Evolutionary conservation across 1,140 invertebrate genomes (phyloP).

Genomic region (Agrypnia vestita): DNA sequence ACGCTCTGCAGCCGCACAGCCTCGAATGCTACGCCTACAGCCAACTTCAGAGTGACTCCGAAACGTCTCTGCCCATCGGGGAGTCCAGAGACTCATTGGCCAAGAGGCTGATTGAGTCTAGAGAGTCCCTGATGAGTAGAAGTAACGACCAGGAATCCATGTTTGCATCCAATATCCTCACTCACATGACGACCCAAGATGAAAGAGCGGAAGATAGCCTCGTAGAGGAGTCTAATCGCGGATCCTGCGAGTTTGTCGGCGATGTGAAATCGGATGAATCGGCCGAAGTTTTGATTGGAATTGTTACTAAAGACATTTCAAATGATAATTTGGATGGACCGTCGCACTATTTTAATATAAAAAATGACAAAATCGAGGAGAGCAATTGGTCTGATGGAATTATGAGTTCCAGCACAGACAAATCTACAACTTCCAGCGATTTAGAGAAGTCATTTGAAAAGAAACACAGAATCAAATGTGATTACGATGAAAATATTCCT

Average conservation of each 20-base stretch:
- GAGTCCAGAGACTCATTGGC: conserved; percentile 57
- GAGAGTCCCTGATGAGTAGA: conserved; percentile 53
- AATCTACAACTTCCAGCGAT: conserved; percentile 28
- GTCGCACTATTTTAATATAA: not conserved
- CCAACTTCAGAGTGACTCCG: conserved; percentile 57
- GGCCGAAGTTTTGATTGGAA: conserved; percentile 39
- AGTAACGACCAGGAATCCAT: conserved; percentile 30
- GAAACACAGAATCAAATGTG: not conserved
- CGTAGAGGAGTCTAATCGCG: not conserved
- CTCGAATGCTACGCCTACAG: conserved; percentile 42
- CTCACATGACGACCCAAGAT: conserved; percentile 16
- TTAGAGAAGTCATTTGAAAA: not conserved
- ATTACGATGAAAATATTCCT: conserved; percentile 13
- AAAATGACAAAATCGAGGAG: conserved; percentile 12
- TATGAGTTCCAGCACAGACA: conserved; percentile 22
- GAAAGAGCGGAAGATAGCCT: not conserved
- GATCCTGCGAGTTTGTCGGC: not conserved
- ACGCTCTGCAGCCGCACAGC: conserved; percentile 7
- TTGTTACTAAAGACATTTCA: conserved; percentile 50
- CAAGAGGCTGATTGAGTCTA: conserved; percentile 54
- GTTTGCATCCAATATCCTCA: not conserved
- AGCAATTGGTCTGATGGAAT: conserved; percentile 14
- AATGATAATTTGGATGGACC: conserved; percentile 53
- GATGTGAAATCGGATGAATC: conserved; percentile 32
- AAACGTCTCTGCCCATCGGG: conserved; percentile 44